Evolutionary conservation across 1,140 invertebrate genomes (phyloP).

Genomic region (Drosophila teissieri): DNA sequence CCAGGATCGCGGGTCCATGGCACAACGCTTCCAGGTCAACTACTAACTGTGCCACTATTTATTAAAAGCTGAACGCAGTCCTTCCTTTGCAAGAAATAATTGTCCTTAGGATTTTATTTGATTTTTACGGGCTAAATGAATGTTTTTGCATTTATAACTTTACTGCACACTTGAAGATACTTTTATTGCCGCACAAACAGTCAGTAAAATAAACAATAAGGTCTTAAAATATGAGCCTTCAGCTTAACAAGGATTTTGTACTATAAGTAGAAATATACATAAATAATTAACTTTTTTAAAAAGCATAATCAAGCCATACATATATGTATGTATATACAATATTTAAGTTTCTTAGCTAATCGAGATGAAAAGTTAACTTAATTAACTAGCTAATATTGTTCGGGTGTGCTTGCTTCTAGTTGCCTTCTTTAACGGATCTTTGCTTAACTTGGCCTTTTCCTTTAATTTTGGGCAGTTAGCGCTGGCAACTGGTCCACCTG

Average conservation of each 20-base stretch:
- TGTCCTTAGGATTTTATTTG: background rate
- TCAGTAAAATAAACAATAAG: too few relatives aligned
- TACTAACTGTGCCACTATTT: background rate
- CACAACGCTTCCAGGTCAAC: slow-evolving; percentile 5
- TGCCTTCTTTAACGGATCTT: background rate
- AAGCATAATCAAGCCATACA: background rate
- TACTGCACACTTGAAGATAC: too few relatives aligned
- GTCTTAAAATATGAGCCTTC: too few relatives aligned
- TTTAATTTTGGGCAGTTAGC: slow-evolving; percentile 26
- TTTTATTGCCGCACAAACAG: too few relatives aligned
- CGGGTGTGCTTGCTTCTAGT: background rate
- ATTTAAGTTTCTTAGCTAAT: background rate
- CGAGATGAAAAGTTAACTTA: background rate
- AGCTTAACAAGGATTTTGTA: too few relatives aligned
- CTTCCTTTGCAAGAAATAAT: background rate
- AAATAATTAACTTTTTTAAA: background rate
- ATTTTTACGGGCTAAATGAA: too few relatives aligned
- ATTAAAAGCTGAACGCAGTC: background rate
- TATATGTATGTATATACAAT: too few relatives aligned
- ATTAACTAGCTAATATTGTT: slow-evolving; percentile 2
- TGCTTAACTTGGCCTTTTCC: slow-evolving; percentile 15
- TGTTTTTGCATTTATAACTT: background rate
- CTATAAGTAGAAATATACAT: too few relatives aligned
- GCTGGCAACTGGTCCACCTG: slow-evolving; percentile 51
- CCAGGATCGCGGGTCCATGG: background rate